These are phyloP conservation scores for Epirrhoe alternata DNA, from an alignment of 2,888 invertebrate species.

Conservation along the genomic window DNA sequence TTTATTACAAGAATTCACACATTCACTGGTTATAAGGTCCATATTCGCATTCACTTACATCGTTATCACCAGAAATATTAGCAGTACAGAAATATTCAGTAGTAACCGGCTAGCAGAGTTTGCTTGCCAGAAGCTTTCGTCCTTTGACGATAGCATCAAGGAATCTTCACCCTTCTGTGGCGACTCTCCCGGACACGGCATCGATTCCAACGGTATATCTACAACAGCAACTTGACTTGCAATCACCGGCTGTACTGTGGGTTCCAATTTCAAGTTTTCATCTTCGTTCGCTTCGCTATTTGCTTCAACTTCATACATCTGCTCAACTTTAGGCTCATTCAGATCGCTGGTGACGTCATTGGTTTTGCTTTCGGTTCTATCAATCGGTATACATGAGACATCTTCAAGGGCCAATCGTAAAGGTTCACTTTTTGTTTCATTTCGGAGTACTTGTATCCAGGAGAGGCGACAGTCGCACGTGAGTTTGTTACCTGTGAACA, in stretches of 20 bases:
- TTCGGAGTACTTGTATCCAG: slow-evolving; percentile 90
- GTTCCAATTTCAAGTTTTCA: slow-evolving; percentile 62
- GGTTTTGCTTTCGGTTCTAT: slow-evolving; percentile 43
- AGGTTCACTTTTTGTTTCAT: slow-evolving; percentile 90
- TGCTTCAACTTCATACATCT: slow-evolving; percentile 55
- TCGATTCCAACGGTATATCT: slow-evolving; percentile 63
- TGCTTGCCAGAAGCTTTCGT: slow-evolving; percentile 70
- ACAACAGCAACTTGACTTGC: slow-evolving; percentile 64
- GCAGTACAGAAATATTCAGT: slow-evolving; percentile 54
- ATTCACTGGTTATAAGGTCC: slow-evolving; percentile 26
- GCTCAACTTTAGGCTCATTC: slow-evolving; percentile 48
- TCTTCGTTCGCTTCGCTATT: slow-evolving; percentile 60
- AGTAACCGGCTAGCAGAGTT: slow-evolving; percentile 57
- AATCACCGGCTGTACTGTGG: slow-evolving; percentile 58
- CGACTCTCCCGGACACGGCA: slow-evolving; percentile 67
- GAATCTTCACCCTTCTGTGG: slow-evolving; percentile 73
- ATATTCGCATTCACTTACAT: slow-evolving; percentile 41
- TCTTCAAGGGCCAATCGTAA: slow-evolving; percentile 88
- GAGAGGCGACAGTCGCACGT: slow-evolving; percentile 92
- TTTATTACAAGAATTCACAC: slow-evolving; percentile 40
- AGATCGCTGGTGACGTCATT: slow-evolving; percentile 40
- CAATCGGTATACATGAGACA: slow-evolving; percentile 84
- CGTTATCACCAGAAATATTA: slow-evolving; percentile 54
- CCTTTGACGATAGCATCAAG: slow-evolving; percentile 76
- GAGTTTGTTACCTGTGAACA: slow-evolving; percentile 89